Evolutionary conservation across 30 jellyfish, hydroid and myxozoan species (phyloP), one percentile per base, ranked within the genome.

Genomic region (Sanderia malayensis): DNA sequence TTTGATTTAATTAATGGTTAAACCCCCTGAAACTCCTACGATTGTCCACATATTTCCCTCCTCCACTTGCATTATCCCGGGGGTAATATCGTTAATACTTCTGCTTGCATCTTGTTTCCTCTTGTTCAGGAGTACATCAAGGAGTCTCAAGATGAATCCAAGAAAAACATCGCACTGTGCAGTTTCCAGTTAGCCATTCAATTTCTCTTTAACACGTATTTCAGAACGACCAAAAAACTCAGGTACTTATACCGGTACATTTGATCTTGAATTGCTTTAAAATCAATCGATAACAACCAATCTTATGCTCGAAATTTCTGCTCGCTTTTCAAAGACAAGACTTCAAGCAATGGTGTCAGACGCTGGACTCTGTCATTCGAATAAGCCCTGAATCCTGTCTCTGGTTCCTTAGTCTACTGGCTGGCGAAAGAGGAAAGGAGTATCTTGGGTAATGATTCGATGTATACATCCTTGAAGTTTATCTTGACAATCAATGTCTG

Each of bases 131-230:
- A 69, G 7, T 21, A n/a, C 1, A 46, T 80, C 33, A 45, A 70
- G 64, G 75, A 68, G 21, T 30, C 25, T 1, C 44, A 58, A 25
- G 80, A 80, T 19, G 84, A 80, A 28, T 47, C 93, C 10, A 31
- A 34, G 21, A 69, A 34, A 46, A 82, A 82, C 32, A 61, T 82
- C 18, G 84, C 95, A 3, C 76, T 73, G 28, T 85, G 91, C 59
- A 69, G 84, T 25, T 44, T 84, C 46, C 96, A 81, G 55, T 72
- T 92, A 13, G 86, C 95, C 24, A 74, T 75, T 4, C 94, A 92
- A 33, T 92, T 84, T 61, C 88, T 92, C n/a, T 84, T 92, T 61
- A 92, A 92, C 60, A 92, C 98, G 4, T 92, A 92, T 61, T 85
- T 92, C 66, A 75, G 93, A 59, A 84, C 98, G n/a, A 61, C 95